Evolutionary conservation across 2,888 invertebrate species (phyloP).

Genomic region (Caenorhabditis virilis): DNA sequence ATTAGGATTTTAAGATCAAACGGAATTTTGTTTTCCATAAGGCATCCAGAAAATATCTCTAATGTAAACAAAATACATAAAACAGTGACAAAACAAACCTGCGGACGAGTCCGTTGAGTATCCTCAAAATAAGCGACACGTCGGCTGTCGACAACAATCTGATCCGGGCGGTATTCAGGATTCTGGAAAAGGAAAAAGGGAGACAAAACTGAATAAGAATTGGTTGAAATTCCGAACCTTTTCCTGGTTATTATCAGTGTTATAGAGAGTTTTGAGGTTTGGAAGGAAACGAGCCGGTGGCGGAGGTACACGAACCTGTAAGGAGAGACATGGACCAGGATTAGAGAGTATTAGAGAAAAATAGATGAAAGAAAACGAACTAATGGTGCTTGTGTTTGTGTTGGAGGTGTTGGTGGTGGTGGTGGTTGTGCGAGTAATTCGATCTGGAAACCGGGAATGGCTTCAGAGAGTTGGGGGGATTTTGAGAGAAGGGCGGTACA

Average conservation of each 20-base stretch:
- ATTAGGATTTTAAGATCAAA: too few species aligned
- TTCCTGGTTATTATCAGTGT: conserved; percentile 15
- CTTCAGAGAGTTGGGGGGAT: neutral
- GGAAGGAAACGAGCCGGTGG: conserved; percentile 38
- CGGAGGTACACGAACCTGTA: conserved; percentile 35
- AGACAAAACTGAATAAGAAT: neutral
- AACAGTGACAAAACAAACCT: conserved; percentile 7
- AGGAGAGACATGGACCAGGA: neutral
- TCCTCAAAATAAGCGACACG: conserved; percentile 45
- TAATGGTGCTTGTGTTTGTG: conserved; percentile 29
- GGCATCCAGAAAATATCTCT: too few species aligned
- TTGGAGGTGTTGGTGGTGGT: conserved; percentile 35
- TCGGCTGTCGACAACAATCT: conserved; percentile 42
- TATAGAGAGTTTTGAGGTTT: conserved; percentile 17
- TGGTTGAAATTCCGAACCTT: conserved; percentile 8
- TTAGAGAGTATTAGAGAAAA: conserved; percentile 6
- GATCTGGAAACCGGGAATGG: conserved; percentile 38
- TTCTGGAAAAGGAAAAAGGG: conserved; percentile 14
- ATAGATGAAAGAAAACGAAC: conserved; percentile 8
- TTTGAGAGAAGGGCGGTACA: neutral
- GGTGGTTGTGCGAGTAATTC: conserved; percentile 44
- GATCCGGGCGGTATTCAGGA: conserved; percentile 39
- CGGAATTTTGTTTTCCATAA: too few species aligned
- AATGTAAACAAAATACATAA: neutral
- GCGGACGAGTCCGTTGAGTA: conserved; percentile 37